Evolutionary conservation across 1,140 invertebrate species (phyloP).

Genomic region (Melitaea cinxia): DNA sequence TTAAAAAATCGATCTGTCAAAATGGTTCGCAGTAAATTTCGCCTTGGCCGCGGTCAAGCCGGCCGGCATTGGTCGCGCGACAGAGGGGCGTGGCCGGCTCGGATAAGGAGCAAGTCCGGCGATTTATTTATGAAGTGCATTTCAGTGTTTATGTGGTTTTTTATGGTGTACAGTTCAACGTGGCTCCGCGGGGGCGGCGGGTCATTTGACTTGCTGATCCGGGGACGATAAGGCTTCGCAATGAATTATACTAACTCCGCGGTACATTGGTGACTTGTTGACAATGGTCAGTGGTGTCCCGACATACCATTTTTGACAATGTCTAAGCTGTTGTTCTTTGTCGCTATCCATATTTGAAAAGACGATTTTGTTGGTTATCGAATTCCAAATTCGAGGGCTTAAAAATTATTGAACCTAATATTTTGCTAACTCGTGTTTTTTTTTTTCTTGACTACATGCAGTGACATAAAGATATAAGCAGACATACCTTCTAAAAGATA

Average conservation of each 20-base stretch:
- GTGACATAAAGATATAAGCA: no score
- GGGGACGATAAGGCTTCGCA: slow-evolving; percentile 31
- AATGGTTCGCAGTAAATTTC: slow-evolving; percentile 75
- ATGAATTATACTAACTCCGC: slow-evolving; percentile 27
- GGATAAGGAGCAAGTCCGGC: slow-evolving; percentile 54
- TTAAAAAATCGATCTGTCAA: slow-evolving; percentile 79
- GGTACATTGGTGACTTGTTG: not conserved
- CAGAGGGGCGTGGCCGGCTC: slow-evolving; percentile 59
- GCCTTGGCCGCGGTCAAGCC: slow-evolving; percentile 50
- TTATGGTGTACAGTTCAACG: slow-evolving; percentile 42
- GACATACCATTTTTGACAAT: not conserved
- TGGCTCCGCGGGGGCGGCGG: slow-evolving; percentile 48
- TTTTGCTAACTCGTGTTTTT: no score
- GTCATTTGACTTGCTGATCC: slow-evolving; percentile 56
- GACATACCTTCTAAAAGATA: no score
- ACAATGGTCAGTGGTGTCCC: not conserved
- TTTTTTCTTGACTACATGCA: no score
- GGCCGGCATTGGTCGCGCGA: slow-evolving; percentile 55
- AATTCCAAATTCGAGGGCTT: no score
- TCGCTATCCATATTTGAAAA: not conserved
- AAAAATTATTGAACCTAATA: no score
- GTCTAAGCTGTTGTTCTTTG: not conserved
- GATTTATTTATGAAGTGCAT: slow-evolving; percentile 77
- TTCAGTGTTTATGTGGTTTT: slow-evolving; percentile 63
- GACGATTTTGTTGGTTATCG: not conserved